These are phyloP conservation scores for Pithys albifrons DNA, from an alignment of 2,113 vertebrate species.

Conservation along the genomic window DNA sequence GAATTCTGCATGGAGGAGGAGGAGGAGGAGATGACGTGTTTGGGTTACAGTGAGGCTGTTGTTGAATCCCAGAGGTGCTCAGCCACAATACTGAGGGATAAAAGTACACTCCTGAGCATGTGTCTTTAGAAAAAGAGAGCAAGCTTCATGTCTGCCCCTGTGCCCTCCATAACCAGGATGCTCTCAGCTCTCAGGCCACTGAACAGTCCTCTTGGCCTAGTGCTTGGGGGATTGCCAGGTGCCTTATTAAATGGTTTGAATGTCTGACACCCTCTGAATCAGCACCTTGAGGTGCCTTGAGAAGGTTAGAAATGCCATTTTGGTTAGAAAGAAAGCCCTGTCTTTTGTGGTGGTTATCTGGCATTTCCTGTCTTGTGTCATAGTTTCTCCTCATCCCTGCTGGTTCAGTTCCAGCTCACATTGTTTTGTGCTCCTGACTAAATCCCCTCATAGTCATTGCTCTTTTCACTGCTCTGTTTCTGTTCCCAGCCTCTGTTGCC, in stretches of 20 bases:
- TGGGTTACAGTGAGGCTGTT: background rate
- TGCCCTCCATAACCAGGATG: background rate
- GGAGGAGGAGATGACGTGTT: background rate
- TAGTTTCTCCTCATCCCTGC: background rate
- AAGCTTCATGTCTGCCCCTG: background rate
- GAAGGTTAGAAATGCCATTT: background rate
- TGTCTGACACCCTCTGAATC: background rate
- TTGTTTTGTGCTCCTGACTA: background rate
- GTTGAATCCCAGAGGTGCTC: background rate
- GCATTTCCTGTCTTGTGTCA: background rate
- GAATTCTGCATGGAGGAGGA: background rate
- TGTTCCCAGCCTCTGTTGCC: background rate
- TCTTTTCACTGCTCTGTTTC: background rate
- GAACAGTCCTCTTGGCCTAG: background rate
- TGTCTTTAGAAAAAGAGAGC: background rate
- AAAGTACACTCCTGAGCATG: background rate
- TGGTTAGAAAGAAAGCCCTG: background rate
- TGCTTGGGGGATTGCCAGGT: background rate
- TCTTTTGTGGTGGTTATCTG: background rate
- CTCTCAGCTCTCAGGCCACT: background rate
- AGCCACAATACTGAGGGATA: background rate
- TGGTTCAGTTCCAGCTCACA: background rate
- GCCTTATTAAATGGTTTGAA: conserved; percentile 4
- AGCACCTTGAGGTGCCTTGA: background rate
- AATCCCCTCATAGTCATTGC: background rate